A percentile compares a stretch with the other conserved stretches of the same genome.
Evolutionary conservation across 2,797 vertebrate species (phyloP).

Genomic region (Chaetophractus vellerosus): DNA sequence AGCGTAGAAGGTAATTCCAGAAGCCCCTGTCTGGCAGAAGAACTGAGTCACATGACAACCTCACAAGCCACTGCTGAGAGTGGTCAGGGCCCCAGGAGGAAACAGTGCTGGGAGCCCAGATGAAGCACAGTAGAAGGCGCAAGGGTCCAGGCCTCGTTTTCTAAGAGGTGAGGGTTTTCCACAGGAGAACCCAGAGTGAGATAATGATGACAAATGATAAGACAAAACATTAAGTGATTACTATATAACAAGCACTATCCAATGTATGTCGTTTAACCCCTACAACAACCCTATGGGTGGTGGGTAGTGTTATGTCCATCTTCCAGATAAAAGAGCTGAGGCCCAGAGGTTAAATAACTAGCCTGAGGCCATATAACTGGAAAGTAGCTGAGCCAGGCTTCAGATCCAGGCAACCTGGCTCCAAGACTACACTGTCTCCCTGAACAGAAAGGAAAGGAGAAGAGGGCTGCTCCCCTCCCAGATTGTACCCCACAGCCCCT

Average conservation of each 20-base stretch:
- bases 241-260: rapidly evolving
- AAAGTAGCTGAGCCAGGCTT: too few species aligned
- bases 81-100: background rate
- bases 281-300: background rate
- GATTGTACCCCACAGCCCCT: background rate
- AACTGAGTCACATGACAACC: background rate
- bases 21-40: background rate
- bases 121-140: background rate
- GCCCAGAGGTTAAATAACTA: background rate
- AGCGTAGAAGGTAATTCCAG: background rate
- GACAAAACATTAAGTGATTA: background rate
- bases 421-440: background rate
- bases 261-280: rapidly evolving
- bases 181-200: background rate
- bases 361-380: background rate
- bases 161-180: background rate
- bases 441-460: background rate
- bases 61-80: background rate
- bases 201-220: background rate
- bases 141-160: background rate
- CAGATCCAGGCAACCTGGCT: background rate
- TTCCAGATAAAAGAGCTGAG: background rate
- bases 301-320: rapidly evolving
- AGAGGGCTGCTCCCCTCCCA: background rate
- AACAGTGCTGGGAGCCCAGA: background rate